Base-by-base conservation (phyloP, 2,113 vertebrate species). In the Atrichornis clamosus region DNA sequence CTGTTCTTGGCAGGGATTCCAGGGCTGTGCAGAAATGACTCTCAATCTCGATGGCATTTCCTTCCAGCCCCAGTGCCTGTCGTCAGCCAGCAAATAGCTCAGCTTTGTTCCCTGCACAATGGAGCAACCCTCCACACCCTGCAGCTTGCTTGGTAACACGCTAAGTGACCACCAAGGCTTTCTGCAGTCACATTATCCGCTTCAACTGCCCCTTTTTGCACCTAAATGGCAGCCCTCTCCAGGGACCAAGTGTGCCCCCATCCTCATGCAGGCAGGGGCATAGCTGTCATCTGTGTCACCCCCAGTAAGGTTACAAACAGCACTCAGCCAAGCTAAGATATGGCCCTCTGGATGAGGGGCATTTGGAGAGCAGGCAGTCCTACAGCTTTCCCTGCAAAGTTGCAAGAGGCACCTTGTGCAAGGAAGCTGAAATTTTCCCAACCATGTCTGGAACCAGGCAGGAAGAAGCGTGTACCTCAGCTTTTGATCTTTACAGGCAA, bases 401-500 rank as follows among this genome's bases (percentile, higher is more conserved):
- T 68, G 26, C 35, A 52, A 68, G 26, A 68, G 53, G 76, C 20
- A 78, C 4, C 27, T 55, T 11, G 6, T 4, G 1, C 32, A 62
- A 83, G 8, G 37, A 70, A 68, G 77, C 37, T 87, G 73, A 60
- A 84, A 75, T 60, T 56, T 37, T 63, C 77, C 64, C 65, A 87
- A 6, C 28, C 8, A 4, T 1, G 23, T 20, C 47, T 86, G 83
- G n/a, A 55, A 77, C 2, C 22, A 69, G 89, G 91, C 87, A 95
- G 87, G 89, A 96, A 83, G 72, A 11, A 93, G 75, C 70, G 58
- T 55, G 55, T 65, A 72, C 70, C 70, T 84, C 14, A 0, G 69
- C 81, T 84, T 95, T 96, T 95, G 53, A 92, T 95, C 87, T 80
- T 44, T 52, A 84, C 10, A 68, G 47, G 41, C n/a, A 87, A 84